Evolutionary conservation across 2,888 invertebrate species (phyloP).

Genomic region (Hecatera dysodea): DNA sequence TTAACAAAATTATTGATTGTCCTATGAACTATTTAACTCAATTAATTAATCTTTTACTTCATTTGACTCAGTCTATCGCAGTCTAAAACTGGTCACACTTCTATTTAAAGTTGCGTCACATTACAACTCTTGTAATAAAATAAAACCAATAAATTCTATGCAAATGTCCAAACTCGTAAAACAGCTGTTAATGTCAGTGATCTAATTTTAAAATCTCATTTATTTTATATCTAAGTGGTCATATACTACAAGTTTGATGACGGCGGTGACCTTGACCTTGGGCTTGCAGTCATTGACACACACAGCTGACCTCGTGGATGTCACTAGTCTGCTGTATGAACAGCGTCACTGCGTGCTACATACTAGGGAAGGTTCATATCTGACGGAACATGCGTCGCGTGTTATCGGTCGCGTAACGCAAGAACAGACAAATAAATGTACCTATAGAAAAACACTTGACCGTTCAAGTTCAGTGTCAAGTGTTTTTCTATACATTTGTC

Average conservation of each 20-base stretch:
- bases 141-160: conserved; percentile 30
- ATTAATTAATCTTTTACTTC: not conserved
- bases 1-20: not conserved
- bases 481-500: no score
- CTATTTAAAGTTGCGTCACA: conserved; percentile 15
- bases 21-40: not conserved
- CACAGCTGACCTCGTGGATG: conserved; percentile 18
- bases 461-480: no score
- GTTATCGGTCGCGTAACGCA: no score
- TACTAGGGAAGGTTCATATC: no score
- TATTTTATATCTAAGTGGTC: conserved; percentile 22
- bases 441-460: no score
- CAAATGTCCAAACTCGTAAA: conserved; percentile 46
- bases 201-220: conserved; percentile 44
- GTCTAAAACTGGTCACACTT: not conserved
- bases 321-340: conserved; percentile 46
- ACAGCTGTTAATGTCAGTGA: conserved; percentile 44
- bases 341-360: conserved; percentile 12
- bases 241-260: conserved; percentile 14
- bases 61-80: not conserved
- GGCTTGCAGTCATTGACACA: conserved; percentile 49
- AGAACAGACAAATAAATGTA: no score
- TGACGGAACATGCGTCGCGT: no score
- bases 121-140: conserved; percentile 12
- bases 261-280: conserved; percentile 54